Conservation (phyloP, 2,888 invertebrate species). For the Athalia circularis region DNA sequence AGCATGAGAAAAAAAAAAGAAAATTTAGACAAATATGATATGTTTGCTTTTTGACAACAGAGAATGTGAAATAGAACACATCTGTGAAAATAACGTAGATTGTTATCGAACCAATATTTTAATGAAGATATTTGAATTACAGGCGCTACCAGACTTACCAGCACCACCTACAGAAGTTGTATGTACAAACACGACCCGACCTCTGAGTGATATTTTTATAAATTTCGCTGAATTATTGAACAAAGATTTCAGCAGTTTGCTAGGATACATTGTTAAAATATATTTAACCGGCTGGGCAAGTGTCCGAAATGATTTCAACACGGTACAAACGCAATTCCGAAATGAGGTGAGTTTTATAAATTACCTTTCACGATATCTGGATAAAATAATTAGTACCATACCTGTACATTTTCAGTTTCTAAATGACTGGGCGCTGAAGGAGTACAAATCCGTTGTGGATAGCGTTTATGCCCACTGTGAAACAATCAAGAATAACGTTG, state of each 20-base stretch:
- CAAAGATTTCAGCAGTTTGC: not conserved
- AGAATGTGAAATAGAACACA: too few species aligned
- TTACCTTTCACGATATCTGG: not conserved
- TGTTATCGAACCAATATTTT: too few species aligned
- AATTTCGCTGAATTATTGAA: not conserved
- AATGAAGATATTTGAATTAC: not conserved
- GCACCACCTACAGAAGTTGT: not conserved
- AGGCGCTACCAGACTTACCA: conserved; percentile 7
- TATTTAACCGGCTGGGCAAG: not conserved
- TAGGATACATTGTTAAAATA: not conserved
- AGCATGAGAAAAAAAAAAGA: too few species aligned
- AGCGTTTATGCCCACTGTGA: not conserved
- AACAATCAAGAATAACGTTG: not conserved
- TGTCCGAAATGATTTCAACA: not conserved
- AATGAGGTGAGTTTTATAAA: not conserved
- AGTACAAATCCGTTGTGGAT: not conserved
- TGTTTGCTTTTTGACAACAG: too few species aligned
- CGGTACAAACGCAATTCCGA: not conserved
- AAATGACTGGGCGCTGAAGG: not conserved
- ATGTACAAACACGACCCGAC: not conserved
- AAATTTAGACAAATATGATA: too few species aligned
- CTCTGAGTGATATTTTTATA: not conserved
- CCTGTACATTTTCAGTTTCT: not conserved
- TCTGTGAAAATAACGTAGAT: too few species aligned
- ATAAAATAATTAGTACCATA: not conserved